These are phyloP conservation scores for Lissocephala sabroskyi DNA, from an alignment of 2,888 invertebrate genomes.

Conservation along the genomic window DNA sequence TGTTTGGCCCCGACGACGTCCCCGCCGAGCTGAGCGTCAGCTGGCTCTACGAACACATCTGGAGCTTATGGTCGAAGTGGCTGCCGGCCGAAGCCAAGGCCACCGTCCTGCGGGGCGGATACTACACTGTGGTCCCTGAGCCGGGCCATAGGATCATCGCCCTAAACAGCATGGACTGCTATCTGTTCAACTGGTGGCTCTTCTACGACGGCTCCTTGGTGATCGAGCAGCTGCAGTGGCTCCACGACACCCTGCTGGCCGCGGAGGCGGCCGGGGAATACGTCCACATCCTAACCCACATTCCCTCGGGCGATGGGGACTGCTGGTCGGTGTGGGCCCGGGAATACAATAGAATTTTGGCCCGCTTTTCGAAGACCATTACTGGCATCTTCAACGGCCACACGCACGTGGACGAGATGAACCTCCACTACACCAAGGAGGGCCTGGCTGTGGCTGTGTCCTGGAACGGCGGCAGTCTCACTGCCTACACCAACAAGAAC, in stretches of 20 bases:
- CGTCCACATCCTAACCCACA: slow-evolving; percentile 88
- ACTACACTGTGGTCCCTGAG: slow-evolving; percentile 80
- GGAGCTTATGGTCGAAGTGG: slow-evolving; percentile 81
- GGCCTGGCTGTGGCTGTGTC: slow-evolving; percentile 77
- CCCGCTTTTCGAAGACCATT: slow-evolving; percentile 83
- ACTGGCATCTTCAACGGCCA: slow-evolving; percentile 88
- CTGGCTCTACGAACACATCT: slow-evolving; percentile 85
- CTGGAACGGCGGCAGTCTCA: slow-evolving; percentile 89
- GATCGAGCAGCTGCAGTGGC: slow-evolving; percentile 85
- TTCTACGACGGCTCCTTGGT: slow-evolving; percentile 82
- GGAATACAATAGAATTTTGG: slow-evolving; percentile 79
- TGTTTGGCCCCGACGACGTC: slow-evolving; percentile 76
- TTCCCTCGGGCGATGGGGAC: slow-evolving; percentile 82
- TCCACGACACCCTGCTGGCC: slow-evolving; percentile 79
- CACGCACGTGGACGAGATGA: slow-evolving; percentile 83
- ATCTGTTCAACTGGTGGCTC: slow-evolving; percentile 76
- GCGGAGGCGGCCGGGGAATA: slow-evolving; percentile 83
- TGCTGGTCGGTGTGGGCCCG: slow-evolving; percentile 82
- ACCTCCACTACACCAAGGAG: slow-evolving; percentile 77
- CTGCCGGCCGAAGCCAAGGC: slow-evolving; percentile 76
- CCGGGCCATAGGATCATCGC: slow-evolving; percentile 84
- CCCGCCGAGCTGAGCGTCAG: slow-evolving; percentile 74
- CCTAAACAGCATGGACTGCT: slow-evolving; percentile 86
- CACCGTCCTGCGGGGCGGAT: slow-evolving; percentile 81
- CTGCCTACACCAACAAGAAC: slow-evolving; percentile 82